Percentiles rank a stretch among this genome's conserved stretches.
These are phyloP conservation scores for Peribatodes rhomboidaria DNA, from an alignment of 2,888 invertebrate genomes.

Conservation along the genomic window DNA sequence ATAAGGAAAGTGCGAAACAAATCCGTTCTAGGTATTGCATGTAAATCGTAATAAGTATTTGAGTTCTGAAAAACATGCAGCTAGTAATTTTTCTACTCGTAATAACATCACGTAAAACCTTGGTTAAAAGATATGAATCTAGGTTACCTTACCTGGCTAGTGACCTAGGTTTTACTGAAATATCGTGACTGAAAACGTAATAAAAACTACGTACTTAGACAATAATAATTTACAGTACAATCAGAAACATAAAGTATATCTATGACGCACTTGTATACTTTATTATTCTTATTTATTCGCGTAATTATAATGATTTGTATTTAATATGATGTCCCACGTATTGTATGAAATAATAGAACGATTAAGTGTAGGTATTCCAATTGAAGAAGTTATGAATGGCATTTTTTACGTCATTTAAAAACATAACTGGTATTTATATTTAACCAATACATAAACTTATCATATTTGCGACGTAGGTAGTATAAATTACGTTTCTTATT, in stretches of 20 bases:
- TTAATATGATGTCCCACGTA: neutral
- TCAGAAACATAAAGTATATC: neutral
- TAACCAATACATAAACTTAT: neutral
- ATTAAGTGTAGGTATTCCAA: neutral
- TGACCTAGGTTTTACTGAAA: constrained; percentile 36
- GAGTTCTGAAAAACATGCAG: neutral
- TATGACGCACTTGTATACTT: constrained; percentile 6
- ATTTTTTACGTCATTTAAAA: neutral
- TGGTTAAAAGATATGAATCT: constrained; percentile 33
- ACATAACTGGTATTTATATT: neutral
- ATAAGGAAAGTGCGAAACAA: too few species aligned
- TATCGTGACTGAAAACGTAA: constrained; percentile 37
- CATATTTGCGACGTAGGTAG: neutral
- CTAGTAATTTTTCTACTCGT: constrained; percentile 19
- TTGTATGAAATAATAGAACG: neutral
- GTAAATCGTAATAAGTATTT: too few species aligned
- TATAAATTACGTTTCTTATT: too few species aligned
- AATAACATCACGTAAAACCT: constrained; percentile 32
- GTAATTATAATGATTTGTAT: neutral
- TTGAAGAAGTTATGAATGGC: neutral
- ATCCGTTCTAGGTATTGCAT: neutral
- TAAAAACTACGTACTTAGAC: constrained; percentile 21
- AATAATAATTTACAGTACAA: constrained; percentile 9
- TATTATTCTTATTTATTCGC: constrained; percentile 4
- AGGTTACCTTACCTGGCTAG: constrained; percentile 30